A percentile compares a stretch with the other conserved stretches of the same genome.
phyloP scores from a whole-genome alignment of 1,140 invertebrate species.

The Papilio polytes region DNA sequence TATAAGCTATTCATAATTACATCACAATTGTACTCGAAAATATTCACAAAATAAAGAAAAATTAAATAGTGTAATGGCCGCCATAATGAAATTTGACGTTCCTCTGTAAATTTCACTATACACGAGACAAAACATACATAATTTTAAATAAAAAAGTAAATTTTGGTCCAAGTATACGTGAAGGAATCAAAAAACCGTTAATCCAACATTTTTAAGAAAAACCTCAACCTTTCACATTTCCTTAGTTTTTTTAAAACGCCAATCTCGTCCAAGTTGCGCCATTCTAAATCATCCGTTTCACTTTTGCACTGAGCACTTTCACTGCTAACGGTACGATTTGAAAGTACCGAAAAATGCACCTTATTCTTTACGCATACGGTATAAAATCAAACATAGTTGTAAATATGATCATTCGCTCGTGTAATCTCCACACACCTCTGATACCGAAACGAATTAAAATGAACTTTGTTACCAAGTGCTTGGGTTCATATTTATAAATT shows the following conservation, averaged over 20 bases:
- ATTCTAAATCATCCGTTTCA: slow-evolving; percentile 75
- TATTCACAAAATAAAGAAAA: too few relatives aligned
- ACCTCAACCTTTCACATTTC: slow-evolving; percentile 60
- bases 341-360: slow-evolving; percentile 46
- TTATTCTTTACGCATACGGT: slow-evolving; percentile 19
- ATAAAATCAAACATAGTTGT: not conserved
- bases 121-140: too few relatives aligned
- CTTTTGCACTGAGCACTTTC: slow-evolving; percentile 77
- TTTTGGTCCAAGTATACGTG: too few relatives aligned
- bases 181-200: not conserved
- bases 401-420: not conserved
- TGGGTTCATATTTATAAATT: slow-evolving; percentile 5
- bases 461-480: not conserved
- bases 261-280: slow-evolving; percentile 65
- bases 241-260: slow-evolving; percentile 58
- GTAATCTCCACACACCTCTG: slow-evolving; percentile 11
- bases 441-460: not conserved
- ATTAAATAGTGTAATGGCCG: too few relatives aligned
- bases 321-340: slow-evolving; percentile 70
- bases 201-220: slow-evolving; percentile 10
- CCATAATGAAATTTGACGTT: too few relatives aligned
- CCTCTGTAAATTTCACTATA: too few relatives aligned
- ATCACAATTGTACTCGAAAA: too few relatives aligned
- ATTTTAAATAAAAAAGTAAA: too few relatives aligned
- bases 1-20: too few relatives aligned